Evolutionary conservation across 2,113 vertebrate genomes (phyloP), one percentile per base, ranked within the genome.

Genomic region (Gallinago undulata): DNA sequence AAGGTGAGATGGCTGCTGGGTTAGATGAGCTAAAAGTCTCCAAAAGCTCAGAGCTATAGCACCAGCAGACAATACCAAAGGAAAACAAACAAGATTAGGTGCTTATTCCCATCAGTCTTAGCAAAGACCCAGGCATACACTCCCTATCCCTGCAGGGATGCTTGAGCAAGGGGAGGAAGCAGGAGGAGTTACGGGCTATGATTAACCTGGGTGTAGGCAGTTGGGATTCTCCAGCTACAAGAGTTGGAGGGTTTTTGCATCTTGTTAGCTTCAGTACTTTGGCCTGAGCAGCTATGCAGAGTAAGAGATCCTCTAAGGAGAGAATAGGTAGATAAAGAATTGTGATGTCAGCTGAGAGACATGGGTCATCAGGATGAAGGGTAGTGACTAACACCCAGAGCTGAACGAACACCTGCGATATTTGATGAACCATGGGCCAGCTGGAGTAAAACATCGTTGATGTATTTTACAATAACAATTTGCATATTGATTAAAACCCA

Each of bases 401-500:
- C 43, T 17, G n/a, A 83, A 51, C 9, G 23, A 55, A 43, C 55
- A 88, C 55, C 85, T 78, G 76, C 56, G 8, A 0, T 14, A 4
- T 13, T 5, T 75, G 77, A 66, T 72, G 68, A 77, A 55, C 0
- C 7, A 19, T 47, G 51, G 63, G 63, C 66, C 78, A 93, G 63
- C 56, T 88, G 87, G 74, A 87, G 57, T 41, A 19, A 73, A 53
- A 69, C 4, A 76, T 68, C 78, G 24, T 2, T 92, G 86, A 87
- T 39, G 50, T 86, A 19, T 59, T 93, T 94, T 79, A 79, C 81
- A 89, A 73, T 55, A 95, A 85, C 81, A 82, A 87, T 94, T 93
- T 94, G 66, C 92, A 87, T 94, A 94, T 89, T 92, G 92, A 95
- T 89, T 92, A 94, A 87, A 94, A 2, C 64, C 84, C 86, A 18